phyloP scores from a whole-genome alignment of 2,888 invertebrate genomes.

The Allophyes oxyacanthae region DNA sequence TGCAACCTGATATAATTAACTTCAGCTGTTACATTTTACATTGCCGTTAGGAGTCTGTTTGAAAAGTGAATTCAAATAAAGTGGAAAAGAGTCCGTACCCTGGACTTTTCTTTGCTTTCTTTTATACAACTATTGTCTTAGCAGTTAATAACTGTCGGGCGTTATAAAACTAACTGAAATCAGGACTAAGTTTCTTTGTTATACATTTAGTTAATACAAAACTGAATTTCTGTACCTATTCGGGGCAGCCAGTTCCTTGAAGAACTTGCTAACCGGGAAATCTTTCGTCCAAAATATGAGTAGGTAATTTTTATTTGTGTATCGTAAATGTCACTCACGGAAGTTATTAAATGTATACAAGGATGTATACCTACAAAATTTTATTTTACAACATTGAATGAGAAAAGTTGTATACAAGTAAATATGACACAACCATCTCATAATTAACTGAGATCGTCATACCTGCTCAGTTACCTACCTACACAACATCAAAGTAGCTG shows the following conservation, averaged over 20 bases:
- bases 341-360: too few relatives aligned
- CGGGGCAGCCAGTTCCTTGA: too few relatives aligned
- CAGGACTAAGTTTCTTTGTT: constrained; percentile 19
- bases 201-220: neutral
- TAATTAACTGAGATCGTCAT: constrained; percentile 6
- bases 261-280: too few relatives aligned
- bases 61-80: constrained; percentile 51
- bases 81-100: constrained; percentile 10
- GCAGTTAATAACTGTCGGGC: constrained; percentile 35
- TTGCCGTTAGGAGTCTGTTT: constrained; percentile 23
- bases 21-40: constrained; percentile 41
- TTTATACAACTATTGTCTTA: constrained; percentile 24
- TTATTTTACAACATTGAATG: too few relatives aligned
- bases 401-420: too few relatives aligned
- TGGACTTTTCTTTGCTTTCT: constrained; percentile 15
- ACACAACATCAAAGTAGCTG: constrained; percentile 25
- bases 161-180: constrained; percentile 21
- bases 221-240: too few relatives aligned
- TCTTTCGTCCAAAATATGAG: too few relatives aligned
- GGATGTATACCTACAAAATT: too few relatives aligned
- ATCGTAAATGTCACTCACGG: too few relatives aligned
- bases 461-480: constrained; percentile 18
- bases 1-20: constrained; percentile 49
- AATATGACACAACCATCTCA: too few relatives aligned
- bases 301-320: too few relatives aligned